Conservation (phyloP, 2,888 invertebrate species). For the Drosophila testacea region DNA sequence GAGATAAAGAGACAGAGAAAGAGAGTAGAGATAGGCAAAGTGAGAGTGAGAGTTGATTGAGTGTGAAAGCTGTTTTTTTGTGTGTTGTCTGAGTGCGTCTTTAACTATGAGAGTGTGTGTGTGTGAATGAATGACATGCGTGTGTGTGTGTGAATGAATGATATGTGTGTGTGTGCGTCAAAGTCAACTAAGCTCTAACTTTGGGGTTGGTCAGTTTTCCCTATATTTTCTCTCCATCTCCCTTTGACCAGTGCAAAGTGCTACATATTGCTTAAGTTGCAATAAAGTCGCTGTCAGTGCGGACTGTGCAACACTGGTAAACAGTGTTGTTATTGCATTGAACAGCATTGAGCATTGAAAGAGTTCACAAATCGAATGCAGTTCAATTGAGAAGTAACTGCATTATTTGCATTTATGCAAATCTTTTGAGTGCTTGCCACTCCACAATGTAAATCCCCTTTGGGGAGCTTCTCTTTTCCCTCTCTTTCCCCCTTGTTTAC, state of each 20-base stretch:
- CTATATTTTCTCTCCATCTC: neutral
- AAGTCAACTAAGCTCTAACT: constrained; percentile 1
- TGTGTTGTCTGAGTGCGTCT: neutral
- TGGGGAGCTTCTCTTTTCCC: neutral
- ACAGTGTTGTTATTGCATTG: constrained; percentile 3
- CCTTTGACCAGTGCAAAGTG: neutral
- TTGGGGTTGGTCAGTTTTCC: constrained; percentile 8
- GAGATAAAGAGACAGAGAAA: neutral
- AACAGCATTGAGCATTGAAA: neutral
- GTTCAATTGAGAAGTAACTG: constrained; percentile 22
- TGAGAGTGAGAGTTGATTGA: constrained; percentile 10
- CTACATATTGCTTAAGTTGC: neutral
- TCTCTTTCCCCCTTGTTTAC: neutral
- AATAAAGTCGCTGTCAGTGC: neutral
- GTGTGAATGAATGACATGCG: neutral
- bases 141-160: constrained; percentile 1
- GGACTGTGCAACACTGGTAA: neutral
- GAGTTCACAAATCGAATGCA: constrained; percentile 17
- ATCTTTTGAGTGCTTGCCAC: constrained; percentile 27
- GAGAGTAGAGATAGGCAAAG: neutral
- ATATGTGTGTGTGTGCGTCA: neutral
- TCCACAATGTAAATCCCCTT: neutral
- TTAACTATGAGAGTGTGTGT: neutral
- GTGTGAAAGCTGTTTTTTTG: constrained; percentile 17
- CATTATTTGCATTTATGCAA: constrained; percentile 49